Evolutionary conservation across 1,140 invertebrate species (phyloP).

Genomic region (Venturia canescens): DNA sequence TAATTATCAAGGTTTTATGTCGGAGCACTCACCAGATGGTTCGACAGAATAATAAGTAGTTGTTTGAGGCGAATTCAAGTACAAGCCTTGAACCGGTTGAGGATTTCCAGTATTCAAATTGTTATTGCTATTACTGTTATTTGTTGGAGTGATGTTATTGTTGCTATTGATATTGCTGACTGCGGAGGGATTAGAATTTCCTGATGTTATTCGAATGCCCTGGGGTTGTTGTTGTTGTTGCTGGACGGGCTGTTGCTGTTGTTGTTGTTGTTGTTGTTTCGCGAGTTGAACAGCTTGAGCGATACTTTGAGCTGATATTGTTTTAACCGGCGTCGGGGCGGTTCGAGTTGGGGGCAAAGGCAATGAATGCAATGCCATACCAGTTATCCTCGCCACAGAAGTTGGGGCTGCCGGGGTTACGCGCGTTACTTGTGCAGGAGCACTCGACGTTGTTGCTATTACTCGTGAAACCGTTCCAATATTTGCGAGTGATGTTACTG

Average conservation of each 20-base stretch:
- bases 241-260: constrained; percentile 61
- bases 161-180: constrained; percentile 39
- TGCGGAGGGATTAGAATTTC: constrained; percentile 55
- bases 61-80: constrained; percentile 67
- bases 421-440: constrained; percentile 63
- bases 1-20: not conserved
- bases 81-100: constrained; percentile 68
- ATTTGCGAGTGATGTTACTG: constrained; percentile 70
- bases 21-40: constrained; percentile 60
- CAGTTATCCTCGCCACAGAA: constrained; percentile 69
- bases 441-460: constrained; percentile 69
- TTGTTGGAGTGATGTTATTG: constrained; percentile 26
- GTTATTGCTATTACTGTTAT: constrained; percentile 41
- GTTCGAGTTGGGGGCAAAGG: constrained; percentile 68
- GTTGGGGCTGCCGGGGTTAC: constrained; percentile 68
- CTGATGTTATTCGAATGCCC: constrained; percentile 62
- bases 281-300: constrained; percentile 64
- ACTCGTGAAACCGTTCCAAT: constrained; percentile 69
- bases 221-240: constrained; percentile 59
- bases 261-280: constrained; percentile 60
- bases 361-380: constrained; percentile 72
- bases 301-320: constrained; percentile 64
- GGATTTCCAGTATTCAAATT: constrained; percentile 26
- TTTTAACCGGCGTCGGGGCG: constrained; percentile 65
- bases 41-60: constrained; percentile 72